A percentile compares a stretch with the other conserved stretches of the same genome.
Conservation (phyloP, 2,797 vertebrate species). For the Labeo calbasu region DNA sequence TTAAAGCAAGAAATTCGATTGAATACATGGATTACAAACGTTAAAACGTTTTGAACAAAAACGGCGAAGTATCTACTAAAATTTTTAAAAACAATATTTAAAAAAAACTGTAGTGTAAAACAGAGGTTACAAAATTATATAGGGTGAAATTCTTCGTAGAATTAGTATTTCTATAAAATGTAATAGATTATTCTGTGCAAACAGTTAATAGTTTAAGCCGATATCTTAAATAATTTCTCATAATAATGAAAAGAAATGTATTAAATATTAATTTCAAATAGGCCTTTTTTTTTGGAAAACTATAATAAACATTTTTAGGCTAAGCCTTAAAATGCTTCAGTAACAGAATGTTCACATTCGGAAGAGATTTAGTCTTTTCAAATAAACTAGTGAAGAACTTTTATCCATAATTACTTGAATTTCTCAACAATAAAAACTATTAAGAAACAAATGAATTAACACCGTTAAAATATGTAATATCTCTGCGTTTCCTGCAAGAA, state of each 20-base stretch:
- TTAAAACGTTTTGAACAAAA: neutral
- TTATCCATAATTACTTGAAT: neutral
- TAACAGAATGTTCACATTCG: neutral
- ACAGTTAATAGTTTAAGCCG: neutral
- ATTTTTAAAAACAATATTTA: neutral
- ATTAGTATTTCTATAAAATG: neutral
- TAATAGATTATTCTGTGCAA: neutral
- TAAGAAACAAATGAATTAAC: neutral
- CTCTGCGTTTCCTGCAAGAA: neutral
- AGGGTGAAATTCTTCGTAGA: neutral
- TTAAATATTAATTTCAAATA: neutral
- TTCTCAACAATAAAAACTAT: neutral
- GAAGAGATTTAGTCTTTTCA: neutral
- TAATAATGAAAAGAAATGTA: neutral
- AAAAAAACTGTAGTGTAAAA: neutral
- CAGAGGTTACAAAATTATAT: neutral
- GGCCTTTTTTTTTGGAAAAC: neutral
- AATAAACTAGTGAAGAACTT: constrained; percentile 3
- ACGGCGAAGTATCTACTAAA: neutral
- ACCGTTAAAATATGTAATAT: neutral
- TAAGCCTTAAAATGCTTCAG: neutral
- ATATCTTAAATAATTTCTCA: neutral
- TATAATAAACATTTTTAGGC: neutral
- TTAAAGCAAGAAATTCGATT: constrained; percentile 2
- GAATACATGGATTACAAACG: neutral